Evolutionary conservation across 2,888 invertebrate genomes (phyloP).

Genomic region (Amiota communis): DNA sequence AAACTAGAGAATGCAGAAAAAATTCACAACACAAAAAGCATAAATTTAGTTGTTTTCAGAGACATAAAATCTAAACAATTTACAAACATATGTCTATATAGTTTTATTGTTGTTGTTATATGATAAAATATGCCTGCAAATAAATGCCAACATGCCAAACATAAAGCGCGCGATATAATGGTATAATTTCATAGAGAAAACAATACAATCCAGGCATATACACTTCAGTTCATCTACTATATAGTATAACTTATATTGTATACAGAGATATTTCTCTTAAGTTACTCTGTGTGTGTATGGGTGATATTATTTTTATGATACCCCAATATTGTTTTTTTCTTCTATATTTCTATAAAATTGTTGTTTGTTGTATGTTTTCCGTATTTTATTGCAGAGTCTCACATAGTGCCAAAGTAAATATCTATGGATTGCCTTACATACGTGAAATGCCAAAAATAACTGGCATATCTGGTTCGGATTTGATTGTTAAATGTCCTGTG

Average conservation of each 20-base stretch:
- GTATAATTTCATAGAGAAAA: too few relatives aligned
- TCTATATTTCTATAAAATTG: constrained; percentile 25
- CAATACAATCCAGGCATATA: too few relatives aligned
- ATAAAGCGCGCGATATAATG: background rate
- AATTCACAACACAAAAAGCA: constrained; percentile 43
- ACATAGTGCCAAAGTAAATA: constrained; percentile 89
- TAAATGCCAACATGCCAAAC: constrained; percentile 21
- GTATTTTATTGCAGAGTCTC: constrained; percentile 74
- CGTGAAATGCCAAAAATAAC: constrained; percentile 91
- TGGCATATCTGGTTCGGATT: constrained; percentile 87
- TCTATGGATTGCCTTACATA: constrained; percentile 89
- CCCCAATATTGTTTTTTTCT: constrained; percentile 40
- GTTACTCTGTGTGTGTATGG: too few relatives aligned
- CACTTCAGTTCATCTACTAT: too few relatives aligned
- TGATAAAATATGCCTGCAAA: constrained; percentile 34
- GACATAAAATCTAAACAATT: constrained; percentile 66
- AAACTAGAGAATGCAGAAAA: background rate
- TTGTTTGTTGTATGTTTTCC: constrained; percentile 27
- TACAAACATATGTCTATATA: constrained; percentile 44
- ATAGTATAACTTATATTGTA: too few relatives aligned
- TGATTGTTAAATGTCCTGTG: constrained; percentile 90
- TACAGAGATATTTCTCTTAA: too few relatives aligned
- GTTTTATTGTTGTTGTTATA: constrained; percentile 39
- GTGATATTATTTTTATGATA: background rate
- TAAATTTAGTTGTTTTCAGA: constrained; percentile 64